Evolutionary conservation across 2,113 vertebrate species (phyloP).

Genomic region (Brachirus orientalis): DNA sequence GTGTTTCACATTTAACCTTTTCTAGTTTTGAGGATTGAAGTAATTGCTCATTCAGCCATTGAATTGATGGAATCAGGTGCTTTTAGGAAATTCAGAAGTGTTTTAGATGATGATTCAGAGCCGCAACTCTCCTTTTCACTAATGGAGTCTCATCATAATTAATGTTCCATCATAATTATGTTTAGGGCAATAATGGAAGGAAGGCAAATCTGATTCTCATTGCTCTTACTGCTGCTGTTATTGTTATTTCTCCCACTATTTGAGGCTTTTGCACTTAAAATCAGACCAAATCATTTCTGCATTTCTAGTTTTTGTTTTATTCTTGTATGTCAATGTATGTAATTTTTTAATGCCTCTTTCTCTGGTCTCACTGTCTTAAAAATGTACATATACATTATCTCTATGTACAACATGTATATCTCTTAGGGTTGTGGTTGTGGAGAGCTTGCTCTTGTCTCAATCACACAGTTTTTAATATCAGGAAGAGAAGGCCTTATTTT

Average conservation of each 20-base stretch:
- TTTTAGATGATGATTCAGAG: conserved; percentile 17
- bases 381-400: too few relatives aligned
- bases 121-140: conserved; percentile 2
- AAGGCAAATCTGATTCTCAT: background rate
- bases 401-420: too few relatives aligned
- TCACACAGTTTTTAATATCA: background rate
- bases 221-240: too few relatives aligned
- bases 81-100: conserved; percentile 16
- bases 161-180: conserved; percentile 32
- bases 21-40: too few relatives aligned
- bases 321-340: too few relatives aligned
- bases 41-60: conserved; percentile 2
- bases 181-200: conserved; percentile 38
- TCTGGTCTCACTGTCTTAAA: background rate
- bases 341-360: too few relatives aligned
- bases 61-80: background rate
- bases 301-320: background rate
- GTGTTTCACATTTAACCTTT: too few relatives aligned
- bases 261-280: conserved; percentile 14
- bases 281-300: conserved; percentile 17
- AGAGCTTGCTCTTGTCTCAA: too few relatives aligned
- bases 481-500: background rate
- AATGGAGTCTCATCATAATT: conserved; percentile 1
- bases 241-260: conserved; percentile 18
- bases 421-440: too few relatives aligned